Evolutionary conservation across 1,140 invertebrate species (phyloP).

Genomic region (Ceratosolen solmsi): DNA sequence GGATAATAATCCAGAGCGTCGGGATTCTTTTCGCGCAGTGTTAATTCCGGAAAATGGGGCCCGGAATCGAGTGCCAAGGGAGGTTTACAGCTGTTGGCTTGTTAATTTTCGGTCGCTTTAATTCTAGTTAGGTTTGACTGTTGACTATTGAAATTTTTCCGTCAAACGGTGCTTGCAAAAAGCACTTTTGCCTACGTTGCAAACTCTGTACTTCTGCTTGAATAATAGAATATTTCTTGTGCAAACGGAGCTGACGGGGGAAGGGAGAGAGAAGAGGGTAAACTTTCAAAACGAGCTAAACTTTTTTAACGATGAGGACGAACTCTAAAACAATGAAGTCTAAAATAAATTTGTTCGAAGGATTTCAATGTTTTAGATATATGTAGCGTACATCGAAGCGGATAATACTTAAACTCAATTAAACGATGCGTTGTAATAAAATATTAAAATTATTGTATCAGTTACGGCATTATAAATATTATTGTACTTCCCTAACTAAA

Average conservation of each 20-base stretch:
- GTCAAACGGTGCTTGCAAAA: too few relatives aligned
- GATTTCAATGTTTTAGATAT: background rate
- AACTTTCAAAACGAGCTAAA: background rate
- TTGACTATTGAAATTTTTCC: slow-evolving; percentile 1
- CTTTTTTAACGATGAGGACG: background rate
- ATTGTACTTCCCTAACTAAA: too few relatives aligned
- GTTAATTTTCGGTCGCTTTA: slow-evolving; percentile 10
- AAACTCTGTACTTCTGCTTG: background rate
- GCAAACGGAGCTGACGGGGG: background rate
- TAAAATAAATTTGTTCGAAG: background rate
- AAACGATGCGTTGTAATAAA: background rate
- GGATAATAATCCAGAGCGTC: slow-evolving; percentile 20
- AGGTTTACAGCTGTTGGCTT: background rate
- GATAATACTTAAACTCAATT: background rate
- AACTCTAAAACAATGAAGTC: too few relatives aligned
- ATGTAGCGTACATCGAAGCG: background rate
- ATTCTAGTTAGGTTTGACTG: background rate
- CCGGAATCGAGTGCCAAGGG: background rate
- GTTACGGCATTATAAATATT: background rate
- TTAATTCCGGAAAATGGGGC: slow-evolving; percentile 15
- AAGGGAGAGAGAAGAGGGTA: background rate
- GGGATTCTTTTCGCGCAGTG: slow-evolving; percentile 2
- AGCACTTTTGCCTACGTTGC: background rate
- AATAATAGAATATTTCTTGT: background rate
- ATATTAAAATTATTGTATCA: background rate